Base-by-base conservation (phyloP, 2,113 vertebrate species). In the Uropsilus gracilis region DNA sequence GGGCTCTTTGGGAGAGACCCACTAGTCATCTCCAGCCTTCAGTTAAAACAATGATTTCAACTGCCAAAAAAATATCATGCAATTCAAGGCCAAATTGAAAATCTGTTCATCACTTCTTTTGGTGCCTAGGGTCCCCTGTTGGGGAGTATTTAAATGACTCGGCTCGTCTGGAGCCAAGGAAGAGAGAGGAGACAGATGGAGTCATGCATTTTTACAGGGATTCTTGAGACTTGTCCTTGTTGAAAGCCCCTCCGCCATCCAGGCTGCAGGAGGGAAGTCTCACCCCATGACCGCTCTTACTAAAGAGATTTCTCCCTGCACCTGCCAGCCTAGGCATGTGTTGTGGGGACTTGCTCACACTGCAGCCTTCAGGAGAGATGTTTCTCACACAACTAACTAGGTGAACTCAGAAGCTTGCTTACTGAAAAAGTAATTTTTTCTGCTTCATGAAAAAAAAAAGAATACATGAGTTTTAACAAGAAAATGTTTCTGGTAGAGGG, bases 31-130 rank as follows among this genome's bases (percentile, higher is more conserved):
- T 97, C 95, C 87, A 97, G 96, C 82, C 94, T 97, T 89, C 89
- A 92, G 88, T 59, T 92, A 1, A 3, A 97, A 98, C 97, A 97
- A 97, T 97, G 97, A 98, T 98, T 98, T 98, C 96, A 97, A 97
- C 91, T 91, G 93, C 86, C 73, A 94, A 50, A 53, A 12, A 20
- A 71, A 28, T 55, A 28, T 88, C 89, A 97, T 93, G 92, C 96
- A 98, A 97, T 98, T 98, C 84, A 68, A 93, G 98, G 98, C 98
- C 98, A 98, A 98, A 98, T 97, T 98, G 97, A 98, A 98, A 98
- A 98, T 98, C 97, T 98, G 98, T 98, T 98, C 97, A 97, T 98
- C 97, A 91, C 98, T 97, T 98, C 97, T 98, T 85, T 90, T 97
- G 92, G 97, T 98, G 97, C 97, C 97, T 95, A 91, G 95, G 97